These are phyloP conservation scores for Tadarida brasiliensis DNA, from an alignment of 2,797 vertebrate genomes.

Conservation along the genomic window DNA sequence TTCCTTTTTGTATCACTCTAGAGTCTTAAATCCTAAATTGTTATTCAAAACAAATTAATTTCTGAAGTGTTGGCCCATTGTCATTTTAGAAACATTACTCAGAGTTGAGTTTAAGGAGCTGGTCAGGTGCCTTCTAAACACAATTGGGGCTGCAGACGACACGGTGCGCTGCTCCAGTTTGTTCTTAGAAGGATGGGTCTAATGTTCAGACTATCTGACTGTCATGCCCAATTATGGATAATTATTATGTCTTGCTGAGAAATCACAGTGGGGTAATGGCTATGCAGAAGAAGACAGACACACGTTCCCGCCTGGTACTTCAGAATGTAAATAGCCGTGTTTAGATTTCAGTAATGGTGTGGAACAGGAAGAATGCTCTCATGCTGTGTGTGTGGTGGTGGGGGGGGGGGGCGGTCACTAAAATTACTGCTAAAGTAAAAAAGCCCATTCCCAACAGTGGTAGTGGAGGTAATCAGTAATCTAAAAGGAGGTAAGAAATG, in stretches of 20 bases:
- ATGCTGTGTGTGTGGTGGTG: neutral
- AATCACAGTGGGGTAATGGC: neutral
- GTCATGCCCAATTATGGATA: neutral
- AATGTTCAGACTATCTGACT: neutral
- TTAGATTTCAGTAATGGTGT: neutral
- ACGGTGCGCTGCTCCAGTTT: fast-evolving
- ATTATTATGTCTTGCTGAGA: conserved; percentile 62
- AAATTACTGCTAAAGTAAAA: conserved; percentile 28
- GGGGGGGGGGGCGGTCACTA: neutral
- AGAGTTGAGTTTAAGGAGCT: neutral
- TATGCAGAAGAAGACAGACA: neutral
- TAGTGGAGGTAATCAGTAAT: neutral
- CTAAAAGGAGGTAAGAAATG: neutral
- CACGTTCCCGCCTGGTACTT: neutral
- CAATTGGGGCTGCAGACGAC: neutral
- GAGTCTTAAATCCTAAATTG: neutral
- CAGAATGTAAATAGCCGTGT: neutral
- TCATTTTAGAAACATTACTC: conserved; percentile 1
- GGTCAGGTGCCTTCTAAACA: neutral
- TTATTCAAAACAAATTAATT: conserved; percentile 21
- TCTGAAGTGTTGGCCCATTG: neutral
- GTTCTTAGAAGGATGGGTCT: conserved; percentile 43
- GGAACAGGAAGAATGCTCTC: neutral
- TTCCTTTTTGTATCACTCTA: conserved; percentile 21
- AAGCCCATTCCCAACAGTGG: neutral